Evolutionary conservation across 2,888 invertebrate genomes (phyloP).

Genomic region (Lasioglossum villosulum): DNA sequence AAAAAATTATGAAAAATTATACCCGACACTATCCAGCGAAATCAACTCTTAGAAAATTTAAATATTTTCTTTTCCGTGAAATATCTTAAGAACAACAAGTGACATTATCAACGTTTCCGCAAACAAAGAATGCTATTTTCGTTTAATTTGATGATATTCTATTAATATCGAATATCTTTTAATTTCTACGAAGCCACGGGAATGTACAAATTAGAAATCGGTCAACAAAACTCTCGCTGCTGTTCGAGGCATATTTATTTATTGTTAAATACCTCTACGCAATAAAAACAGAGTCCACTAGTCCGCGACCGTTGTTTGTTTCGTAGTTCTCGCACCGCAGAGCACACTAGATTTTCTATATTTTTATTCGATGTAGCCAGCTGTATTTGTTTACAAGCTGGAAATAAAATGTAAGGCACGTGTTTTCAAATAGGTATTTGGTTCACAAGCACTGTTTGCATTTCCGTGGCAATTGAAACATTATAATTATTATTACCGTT

Average conservation of each 20-base stretch:
- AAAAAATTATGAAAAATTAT: too few relatives aligned
- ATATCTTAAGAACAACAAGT: too few relatives aligned
- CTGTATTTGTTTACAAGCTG: neutral
- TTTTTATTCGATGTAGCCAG: neutral
- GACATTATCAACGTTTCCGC: neutral
- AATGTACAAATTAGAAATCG: neutral
- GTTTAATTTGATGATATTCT: too few relatives aligned
- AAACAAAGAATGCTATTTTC: too few relatives aligned
- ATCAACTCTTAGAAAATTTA: too few relatives aligned
- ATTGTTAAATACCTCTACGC: neutral
- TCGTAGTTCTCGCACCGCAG: neutral
- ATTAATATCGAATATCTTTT: too few relatives aligned
- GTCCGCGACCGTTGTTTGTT: neutral
- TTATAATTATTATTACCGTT: neutral
- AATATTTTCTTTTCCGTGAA: too few relatives aligned
- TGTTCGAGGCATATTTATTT: neutral
- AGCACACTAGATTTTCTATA: neutral
- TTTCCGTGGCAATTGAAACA: neutral
- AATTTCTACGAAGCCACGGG: too few relatives aligned
- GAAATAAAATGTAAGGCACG: neutral
- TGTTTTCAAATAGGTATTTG: neutral
- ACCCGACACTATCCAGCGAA: too few relatives aligned
- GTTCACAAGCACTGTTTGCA: neutral
- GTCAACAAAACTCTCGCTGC: neutral
- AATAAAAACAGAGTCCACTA: neutral